Evolutionary conservation across 2,797 vertebrate genomes (phyloP).

Genomic region (Fistularia commersonii): DNA sequence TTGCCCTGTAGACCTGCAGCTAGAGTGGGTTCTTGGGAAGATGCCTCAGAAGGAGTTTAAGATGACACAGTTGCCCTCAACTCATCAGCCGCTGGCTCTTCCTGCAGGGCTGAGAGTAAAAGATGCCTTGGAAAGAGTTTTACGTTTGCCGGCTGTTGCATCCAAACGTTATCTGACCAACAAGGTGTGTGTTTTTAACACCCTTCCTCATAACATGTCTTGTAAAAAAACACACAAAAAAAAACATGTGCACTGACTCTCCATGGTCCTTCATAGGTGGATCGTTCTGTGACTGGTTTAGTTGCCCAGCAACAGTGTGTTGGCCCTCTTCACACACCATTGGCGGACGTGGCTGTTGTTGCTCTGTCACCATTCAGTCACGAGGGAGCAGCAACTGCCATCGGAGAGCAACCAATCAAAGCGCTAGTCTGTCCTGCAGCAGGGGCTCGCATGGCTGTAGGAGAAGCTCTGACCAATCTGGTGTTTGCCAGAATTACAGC

Average conservation of each 20-base stretch:
- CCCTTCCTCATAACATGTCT: background rate
- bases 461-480: conserved; percentile 90
- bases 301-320: conserved; percentile 96
- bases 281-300: conserved; percentile 90
- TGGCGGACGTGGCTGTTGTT: conserved; percentile 90
- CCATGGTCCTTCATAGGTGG: conserved; percentile 74
- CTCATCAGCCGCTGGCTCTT: conserved; percentile 69
- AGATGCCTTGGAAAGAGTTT: conserved; percentile 80
- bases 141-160: conserved; percentile 85
- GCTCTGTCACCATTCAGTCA: conserved; percentile 84
- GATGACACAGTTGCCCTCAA: conserved; percentile 55
- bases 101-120: conserved; percentile 72
- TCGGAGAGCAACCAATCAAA: conserved; percentile 93
- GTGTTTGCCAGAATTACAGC: conserved; percentile 85
- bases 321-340: conserved; percentile 88
- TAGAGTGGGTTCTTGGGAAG: conserved; percentile 92
- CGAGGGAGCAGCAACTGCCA: conserved; percentile 83
- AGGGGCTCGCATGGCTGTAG: conserved; percentile 86
- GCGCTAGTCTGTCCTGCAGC: conserved; percentile 82
- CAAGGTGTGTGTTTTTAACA: conserved; percentile 74
- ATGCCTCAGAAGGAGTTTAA: conserved; percentile 91
- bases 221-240: background rate
- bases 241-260: background rate
- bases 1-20: conserved; percentile 84
- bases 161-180: conserved; percentile 95